These are phyloP conservation scores for Heliconius himera DNA, from an alignment of 1,140 invertebrate genomes.

Conservation along the genomic window DNA sequence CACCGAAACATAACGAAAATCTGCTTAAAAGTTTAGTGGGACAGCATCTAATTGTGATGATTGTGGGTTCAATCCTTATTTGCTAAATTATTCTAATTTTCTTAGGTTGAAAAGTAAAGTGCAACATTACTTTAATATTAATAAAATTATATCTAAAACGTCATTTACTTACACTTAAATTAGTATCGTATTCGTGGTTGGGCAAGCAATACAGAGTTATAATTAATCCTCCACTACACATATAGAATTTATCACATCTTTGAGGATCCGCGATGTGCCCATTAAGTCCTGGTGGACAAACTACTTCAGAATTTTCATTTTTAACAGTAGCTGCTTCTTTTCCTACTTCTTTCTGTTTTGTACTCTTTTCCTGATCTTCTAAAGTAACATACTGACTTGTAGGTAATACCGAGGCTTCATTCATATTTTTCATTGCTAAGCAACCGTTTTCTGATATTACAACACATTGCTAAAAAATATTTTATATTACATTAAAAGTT, in stretches of 20 bases:
- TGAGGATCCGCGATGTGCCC: slow-evolving; percentile 49
- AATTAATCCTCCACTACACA: slow-evolving; percentile 42
- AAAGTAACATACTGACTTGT: neutral
- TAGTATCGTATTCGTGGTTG: slow-evolving; percentile 47
- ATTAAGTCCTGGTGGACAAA: slow-evolving; percentile 43
- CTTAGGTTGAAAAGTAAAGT: too few relatives aligned
- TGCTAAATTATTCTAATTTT: too few relatives aligned
- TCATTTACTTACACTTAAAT: slow-evolving; percentile 29
- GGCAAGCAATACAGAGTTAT: slow-evolving; percentile 42
- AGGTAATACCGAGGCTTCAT: neutral
- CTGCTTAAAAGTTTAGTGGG: too few relatives aligned
- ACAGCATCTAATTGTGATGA: too few relatives aligned
- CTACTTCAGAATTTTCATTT: neutral
- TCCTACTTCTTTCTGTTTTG: neutral
- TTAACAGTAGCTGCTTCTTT: neutral
- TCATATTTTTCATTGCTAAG: slow-evolving; percentile 30
- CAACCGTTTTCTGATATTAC: slow-evolving; percentile 45
- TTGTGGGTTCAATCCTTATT: too few relatives aligned
- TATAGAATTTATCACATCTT: slow-evolving; percentile 45
- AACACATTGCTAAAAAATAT: slow-evolving; percentile 2
- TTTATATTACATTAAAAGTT: neutral
- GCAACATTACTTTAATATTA: too few relatives aligned
- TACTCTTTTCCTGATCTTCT: neutral
- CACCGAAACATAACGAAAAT: too few relatives aligned
- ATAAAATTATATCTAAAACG: too few relatives aligned